Percentiles rank a stretch among this genome's conserved stretches.
phyloP scores from a whole-genome alignment of 2,888 invertebrate genomes.

The Drosophila mimica region DNA sequence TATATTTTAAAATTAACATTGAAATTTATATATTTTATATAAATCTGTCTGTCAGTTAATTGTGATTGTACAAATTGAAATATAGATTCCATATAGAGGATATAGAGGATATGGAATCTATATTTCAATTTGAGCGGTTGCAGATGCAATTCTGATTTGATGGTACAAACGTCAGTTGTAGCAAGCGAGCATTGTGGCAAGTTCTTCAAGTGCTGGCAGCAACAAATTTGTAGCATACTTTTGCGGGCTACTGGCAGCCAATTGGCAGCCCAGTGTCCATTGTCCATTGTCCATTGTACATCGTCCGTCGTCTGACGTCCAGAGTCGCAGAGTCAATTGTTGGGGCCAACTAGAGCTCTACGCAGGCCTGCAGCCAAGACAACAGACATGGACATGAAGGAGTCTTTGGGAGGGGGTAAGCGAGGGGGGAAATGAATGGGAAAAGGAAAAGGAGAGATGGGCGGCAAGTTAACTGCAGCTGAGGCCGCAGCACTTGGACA shows the following conservation, averaged over 20 bases:
- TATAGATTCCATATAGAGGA: not conserved
- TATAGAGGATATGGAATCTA: too few relatives aligned
- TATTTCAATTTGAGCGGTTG: not conserved
- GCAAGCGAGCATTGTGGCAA: conserved; percentile 23
- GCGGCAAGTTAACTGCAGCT: conserved; percentile 74
- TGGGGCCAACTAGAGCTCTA: conserved; percentile 35
- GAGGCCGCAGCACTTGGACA: conserved; percentile 54
- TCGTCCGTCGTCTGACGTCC: conserved; percentile 16
- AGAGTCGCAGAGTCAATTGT: conserved; percentile 39
- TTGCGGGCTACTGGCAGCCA: conserved; percentile 60
- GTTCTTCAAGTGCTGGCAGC: conserved; percentile 28
- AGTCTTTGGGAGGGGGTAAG: not conserved
- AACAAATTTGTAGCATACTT: conserved; percentile 68
- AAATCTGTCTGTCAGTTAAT: too few relatives aligned
- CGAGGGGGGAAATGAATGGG: not conserved
- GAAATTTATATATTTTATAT: too few relatives aligned
- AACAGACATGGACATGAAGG: conserved; percentile 25
- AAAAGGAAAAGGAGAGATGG: not conserved
- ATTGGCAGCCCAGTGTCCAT: conserved; percentile 46
- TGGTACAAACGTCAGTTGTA: not conserved
- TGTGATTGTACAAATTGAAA: not conserved
- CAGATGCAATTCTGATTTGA: not conserved
- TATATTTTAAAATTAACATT: too few relatives aligned
- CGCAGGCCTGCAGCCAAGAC: conserved; percentile 50
- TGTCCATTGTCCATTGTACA: conserved; percentile 17